A percentile compares a stretch with the other conserved stretches of the same genome.
Conservation (phyloP, 2,888 invertebrate species). For the Machimus atricapillus region DNA sequence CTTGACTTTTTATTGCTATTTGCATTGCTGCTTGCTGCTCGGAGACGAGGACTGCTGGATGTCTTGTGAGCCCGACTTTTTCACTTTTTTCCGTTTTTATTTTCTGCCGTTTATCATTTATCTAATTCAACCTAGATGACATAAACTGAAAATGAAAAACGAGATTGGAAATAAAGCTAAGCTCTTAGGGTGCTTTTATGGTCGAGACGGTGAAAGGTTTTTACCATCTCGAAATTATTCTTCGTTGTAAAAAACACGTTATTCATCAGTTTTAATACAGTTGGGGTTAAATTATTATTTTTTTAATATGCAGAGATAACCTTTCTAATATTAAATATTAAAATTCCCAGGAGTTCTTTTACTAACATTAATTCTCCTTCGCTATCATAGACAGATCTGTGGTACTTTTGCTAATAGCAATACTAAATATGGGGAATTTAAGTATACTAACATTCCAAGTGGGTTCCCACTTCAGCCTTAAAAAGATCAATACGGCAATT, state of each 20-base stretch:
- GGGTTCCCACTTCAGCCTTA: not conserved
- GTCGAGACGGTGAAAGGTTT: not conserved
- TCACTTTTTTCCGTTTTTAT: not conserved
- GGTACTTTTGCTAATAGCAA: not conserved
- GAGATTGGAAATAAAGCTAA: constrained; percentile 32
- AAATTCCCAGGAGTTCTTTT: not conserved
- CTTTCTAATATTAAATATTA: not conserved
- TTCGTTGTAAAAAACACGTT: not conserved
- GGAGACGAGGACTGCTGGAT: not conserved
- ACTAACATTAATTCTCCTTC: not conserved
- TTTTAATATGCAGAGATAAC: not conserved
- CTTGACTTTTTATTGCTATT: constrained; percentile 31
- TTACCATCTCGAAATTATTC: not conserved
- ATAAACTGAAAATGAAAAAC: constrained; percentile 33
- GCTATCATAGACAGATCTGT: no score
- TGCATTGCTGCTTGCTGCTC: constrained; percentile 17
- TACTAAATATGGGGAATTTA: not conserved
- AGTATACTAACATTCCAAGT: not conserved
- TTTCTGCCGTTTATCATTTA: constrained; percentile 27
- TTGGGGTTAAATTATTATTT: not conserved
- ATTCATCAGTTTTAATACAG: not conserved
- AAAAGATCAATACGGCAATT: not conserved
- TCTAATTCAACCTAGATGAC: constrained; percentile 20
- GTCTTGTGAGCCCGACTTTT: not conserved
- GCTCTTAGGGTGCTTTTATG: constrained; percentile 4